Percentiles rank a stretch among this genome's conserved stretches.
Evolutionary conservation across 2,888 invertebrate species (phyloP).

Genomic region (Ophion ventricosus): DNA sequence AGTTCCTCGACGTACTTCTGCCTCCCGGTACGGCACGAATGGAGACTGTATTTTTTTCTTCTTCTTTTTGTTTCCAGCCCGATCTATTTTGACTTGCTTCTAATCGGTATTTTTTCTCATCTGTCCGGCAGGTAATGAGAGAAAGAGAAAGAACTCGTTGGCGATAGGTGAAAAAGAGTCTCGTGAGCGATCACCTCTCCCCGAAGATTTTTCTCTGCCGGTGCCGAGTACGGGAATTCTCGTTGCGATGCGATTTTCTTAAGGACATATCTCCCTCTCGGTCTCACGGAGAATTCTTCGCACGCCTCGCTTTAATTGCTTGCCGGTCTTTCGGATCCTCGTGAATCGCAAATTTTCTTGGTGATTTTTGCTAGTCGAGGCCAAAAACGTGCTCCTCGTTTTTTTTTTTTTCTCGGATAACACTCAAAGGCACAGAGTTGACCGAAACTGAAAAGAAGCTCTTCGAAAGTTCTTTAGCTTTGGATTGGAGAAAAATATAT

Average conservation of each 20-base stretch:
- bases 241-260: constrained; percentile 26
- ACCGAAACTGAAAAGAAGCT: neutral
- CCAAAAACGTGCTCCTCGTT: neutral
- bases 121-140: neutral
- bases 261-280: constrained; percentile 48
- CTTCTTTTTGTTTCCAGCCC: neutral
- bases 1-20: neutral
- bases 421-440: neutral
- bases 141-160: neutral
- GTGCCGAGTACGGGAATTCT: constrained; percentile 21
- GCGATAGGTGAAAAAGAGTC: neutral
- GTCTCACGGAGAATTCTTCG: constrained; percentile 1
- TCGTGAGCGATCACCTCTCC: constrained; percentile 48
- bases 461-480: neutral
- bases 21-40: constrained; percentile 1
- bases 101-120: neutral
- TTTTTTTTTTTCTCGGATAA: neutral
- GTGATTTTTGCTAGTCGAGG: neutral
- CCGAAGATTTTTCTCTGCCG: constrained; percentile 22
- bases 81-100: neutral
- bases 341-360: neutral
- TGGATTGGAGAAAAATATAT: neutral
- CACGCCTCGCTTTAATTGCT: neutral
- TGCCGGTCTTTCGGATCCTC: neutral
- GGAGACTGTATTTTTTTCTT: neutral